Base-by-base conservation (phyloP, 92 coral and sea anemone genomes). In the Palythoa caribaeorum region DNA sequence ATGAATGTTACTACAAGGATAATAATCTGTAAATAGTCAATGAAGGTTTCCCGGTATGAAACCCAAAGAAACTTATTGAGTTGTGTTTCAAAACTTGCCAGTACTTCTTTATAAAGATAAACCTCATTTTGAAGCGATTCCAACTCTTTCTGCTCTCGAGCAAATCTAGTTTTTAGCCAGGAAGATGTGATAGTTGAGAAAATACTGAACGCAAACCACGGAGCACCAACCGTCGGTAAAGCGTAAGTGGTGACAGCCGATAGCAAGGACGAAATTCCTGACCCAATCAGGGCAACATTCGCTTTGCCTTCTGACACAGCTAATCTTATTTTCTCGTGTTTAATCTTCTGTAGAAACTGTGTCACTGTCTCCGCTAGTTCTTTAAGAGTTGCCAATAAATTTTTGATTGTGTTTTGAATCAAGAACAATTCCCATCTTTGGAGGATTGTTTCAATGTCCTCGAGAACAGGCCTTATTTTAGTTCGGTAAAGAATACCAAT, bases 401-500 rank as follows among this genome's bases (percentile, higher is more conserved):
- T 36, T 47, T 8, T 9, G 14, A 28, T n/a, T 1, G 60, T 76
- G 38, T 5, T 20, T 20, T 36, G 59, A 8, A 76, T 47, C 0
- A 48, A 54, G 35, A 47, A 76, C 6, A 6, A 3, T 8, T 76
- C 38, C 79, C 79, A 76, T 28, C 15, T 76, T 12, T 51, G 36
- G 15, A 76, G 53, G 38, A 76, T 76, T 19, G 1, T 28, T 12
- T 76, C 39, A 3, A 76, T n/a, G 36, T 76, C 79, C 14, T 1
- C 16, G 38, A 76, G 62, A 20, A 76, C 35, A 8, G 84, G 84
- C 16, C 39, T 17, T 2, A 79, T 79, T 65, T 79, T 60, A 65
- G 52, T n/a, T 62, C 53, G 52, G 84, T 79, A 79, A 79, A 79
- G 84, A 17, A 39, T n/a, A 6, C 12, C 73, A 6, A 79, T 79